Percentiles rank a stretch among this genome's conserved stretches.
Evolutionary conservation across 2,888 invertebrate species (phyloP).

Genomic region (Luperina nickerlii): DNA sequence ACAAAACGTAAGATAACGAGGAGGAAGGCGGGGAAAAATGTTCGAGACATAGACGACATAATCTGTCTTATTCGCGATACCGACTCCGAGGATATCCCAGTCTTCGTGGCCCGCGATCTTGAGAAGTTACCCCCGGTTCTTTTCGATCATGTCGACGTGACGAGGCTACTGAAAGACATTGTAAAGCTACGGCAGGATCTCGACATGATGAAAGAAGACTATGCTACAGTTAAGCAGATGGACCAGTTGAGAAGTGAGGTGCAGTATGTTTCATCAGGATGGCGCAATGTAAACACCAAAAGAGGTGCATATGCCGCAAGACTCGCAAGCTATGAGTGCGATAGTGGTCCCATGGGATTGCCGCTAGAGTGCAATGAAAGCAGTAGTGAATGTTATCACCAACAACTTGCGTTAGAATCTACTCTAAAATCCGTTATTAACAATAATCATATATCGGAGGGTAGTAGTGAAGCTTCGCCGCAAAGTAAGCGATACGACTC

Average conservation of each 20-base stretch:
- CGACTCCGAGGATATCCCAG: slow-evolving; percentile 13
- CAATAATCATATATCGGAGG: too few relatives aligned
- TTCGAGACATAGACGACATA: slow-evolving; percentile 6
- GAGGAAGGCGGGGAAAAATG: neutral
- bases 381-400: too few relatives aligned
- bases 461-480: too few relatives aligned
- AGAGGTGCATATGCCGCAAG: neutral
- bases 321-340: neutral
- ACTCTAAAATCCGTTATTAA: neutral
- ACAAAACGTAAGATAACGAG: neutral
- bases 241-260: neutral
- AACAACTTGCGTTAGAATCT: too few relatives aligned
- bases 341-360: slow-evolving; percentile 19
- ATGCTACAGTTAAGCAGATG: slow-evolving; percentile 5
- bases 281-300: neutral
- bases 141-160: too few relatives aligned
- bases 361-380: slow-evolving; percentile 1
- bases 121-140: too few relatives aligned
- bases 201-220: slow-evolving; percentile 4
- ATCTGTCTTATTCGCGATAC: slow-evolving; percentile 5
- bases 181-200: too few relatives aligned
- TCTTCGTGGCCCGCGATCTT: too few relatives aligned
- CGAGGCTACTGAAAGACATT: too few relatives aligned
- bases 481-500: too few relatives aligned
- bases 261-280: neutral